These are phyloP conservation scores for Meloidogyne chitwoodi DNA, from an alignment of 1,140 invertebrate species.

Conservation along the genomic window DNA sequence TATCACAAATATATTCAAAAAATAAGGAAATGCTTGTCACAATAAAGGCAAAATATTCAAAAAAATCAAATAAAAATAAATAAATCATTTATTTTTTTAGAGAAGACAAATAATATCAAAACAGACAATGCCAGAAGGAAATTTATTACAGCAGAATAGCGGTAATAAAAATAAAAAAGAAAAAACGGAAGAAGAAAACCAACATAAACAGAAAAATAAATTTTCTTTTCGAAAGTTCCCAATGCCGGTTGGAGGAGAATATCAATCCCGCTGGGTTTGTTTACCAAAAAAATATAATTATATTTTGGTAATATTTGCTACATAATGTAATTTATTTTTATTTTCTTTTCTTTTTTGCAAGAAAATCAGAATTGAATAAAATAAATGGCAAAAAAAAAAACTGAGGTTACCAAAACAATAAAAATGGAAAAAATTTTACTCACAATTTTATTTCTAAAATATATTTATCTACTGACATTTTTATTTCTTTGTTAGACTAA, in stretches of 20 bases:
- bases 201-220: not conserved
- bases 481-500: too few species aligned
- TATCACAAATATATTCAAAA: constrained; percentile 1
- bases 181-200: not conserved
- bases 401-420: not conserved
- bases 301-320: too few species aligned
- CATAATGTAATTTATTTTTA: not conserved
- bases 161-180: not conserved
- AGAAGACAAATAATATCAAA: not conserved
- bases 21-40: not conserved
- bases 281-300: not conserved
- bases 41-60: constrained; percentile 1
- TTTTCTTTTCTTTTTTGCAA: not conserved
- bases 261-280: not conserved
- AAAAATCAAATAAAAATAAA: constrained; percentile 2
- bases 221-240: not conserved
- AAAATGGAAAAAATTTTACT: too few species aligned
- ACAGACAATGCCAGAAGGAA: not conserved
- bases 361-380: not conserved
- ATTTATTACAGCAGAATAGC: not conserved
- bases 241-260: not conserved
- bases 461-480: too few species aligned
- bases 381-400: not conserved
- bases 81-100: not conserved
- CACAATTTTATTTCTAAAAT: too few species aligned